Conservation (phyloP, 2,888 invertebrate genomes). For the Drosophila formosana region DNA sequence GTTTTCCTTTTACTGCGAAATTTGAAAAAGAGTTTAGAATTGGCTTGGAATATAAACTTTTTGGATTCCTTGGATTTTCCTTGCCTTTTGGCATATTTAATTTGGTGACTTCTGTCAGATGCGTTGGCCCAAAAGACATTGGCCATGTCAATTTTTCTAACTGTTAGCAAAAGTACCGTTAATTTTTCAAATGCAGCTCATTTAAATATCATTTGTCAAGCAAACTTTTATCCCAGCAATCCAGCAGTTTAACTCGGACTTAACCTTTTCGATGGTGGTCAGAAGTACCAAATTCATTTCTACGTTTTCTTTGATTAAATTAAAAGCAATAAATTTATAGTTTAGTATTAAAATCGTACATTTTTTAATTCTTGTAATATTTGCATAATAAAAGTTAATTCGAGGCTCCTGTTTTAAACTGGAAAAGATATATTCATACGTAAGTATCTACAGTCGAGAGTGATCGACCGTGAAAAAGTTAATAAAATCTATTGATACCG, state of each 20-base stretch:
- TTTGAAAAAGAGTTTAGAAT: slow-evolving; percentile 58
- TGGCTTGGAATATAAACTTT: slow-evolving; percentile 55
- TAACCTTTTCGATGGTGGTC: not conserved
- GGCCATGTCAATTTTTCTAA: slow-evolving; percentile 61
- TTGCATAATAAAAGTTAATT: too few relatives aligned
- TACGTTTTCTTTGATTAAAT: not conserved
- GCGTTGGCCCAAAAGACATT: slow-evolving; percentile 42
- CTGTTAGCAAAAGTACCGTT: slow-evolving; percentile 39
- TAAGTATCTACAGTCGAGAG: too few relatives aligned
- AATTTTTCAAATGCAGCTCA: slow-evolving; percentile 78
- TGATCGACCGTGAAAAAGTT: too few relatives aligned
- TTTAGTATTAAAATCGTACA: too few relatives aligned
- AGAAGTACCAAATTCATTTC: not conserved
- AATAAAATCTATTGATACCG: too few relatives aligned
- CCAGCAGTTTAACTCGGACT: slow-evolving; percentile 15
- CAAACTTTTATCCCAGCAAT: slow-evolving; percentile 42
- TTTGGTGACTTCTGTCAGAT: slow-evolving; percentile 65
- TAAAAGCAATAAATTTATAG: not conserved
- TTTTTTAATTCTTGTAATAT: too few relatives aligned
- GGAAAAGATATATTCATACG: too few relatives aligned
- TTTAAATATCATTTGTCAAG: slow-evolving; percentile 76
- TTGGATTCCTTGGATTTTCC: slow-evolving; percentile 50
- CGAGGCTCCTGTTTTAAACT: too few relatives aligned
- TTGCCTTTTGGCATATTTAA: slow-evolving; percentile 75
- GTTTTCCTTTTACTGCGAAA: slow-evolving; percentile 8